Conservation (phyloP, 2,888 invertebrate genomes). For the Drosophila cognata region DNA sequence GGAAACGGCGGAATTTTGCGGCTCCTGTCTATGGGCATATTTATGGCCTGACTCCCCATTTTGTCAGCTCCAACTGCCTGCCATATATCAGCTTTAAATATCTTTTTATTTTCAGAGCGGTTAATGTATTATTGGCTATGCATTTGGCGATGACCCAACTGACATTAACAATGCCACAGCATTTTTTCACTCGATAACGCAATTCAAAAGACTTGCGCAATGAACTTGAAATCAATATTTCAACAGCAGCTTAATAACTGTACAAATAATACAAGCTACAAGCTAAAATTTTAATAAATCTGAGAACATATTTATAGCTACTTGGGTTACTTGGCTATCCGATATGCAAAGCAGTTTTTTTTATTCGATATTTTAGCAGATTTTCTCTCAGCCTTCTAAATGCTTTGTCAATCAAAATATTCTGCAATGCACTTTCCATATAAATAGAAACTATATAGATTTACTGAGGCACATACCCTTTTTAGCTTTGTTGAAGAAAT, state of each 20-base stretch:
- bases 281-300: neutral
- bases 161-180: constrained; percentile 44
- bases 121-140: constrained; percentile 57
- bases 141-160: constrained; percentile 63
- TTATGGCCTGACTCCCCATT: constrained; percentile 68
- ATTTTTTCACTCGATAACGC: constrained; percentile 5
- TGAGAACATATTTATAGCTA: neutral
- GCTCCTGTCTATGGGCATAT: constrained; percentile 60
- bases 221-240: constrained; percentile 20
- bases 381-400: neutral
- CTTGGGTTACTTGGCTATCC: neutral
- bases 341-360: neutral
- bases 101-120: constrained; percentile 65
- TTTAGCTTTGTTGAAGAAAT: neutral
- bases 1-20: constrained; percentile 42
- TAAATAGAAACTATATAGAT: neutral
- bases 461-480: neutral
- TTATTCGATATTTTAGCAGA: neutral
- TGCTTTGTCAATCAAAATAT: neutral
- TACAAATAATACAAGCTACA: neutral
- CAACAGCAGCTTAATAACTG: neutral
- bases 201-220: constrained; percentile 42
- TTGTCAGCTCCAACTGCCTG: constrained; percentile 72
- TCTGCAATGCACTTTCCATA: neutral
- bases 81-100: constrained; percentile 73